Conservation (phyloP, 2,888 invertebrate genomes). For the Cybosia mesomella region DNA sequence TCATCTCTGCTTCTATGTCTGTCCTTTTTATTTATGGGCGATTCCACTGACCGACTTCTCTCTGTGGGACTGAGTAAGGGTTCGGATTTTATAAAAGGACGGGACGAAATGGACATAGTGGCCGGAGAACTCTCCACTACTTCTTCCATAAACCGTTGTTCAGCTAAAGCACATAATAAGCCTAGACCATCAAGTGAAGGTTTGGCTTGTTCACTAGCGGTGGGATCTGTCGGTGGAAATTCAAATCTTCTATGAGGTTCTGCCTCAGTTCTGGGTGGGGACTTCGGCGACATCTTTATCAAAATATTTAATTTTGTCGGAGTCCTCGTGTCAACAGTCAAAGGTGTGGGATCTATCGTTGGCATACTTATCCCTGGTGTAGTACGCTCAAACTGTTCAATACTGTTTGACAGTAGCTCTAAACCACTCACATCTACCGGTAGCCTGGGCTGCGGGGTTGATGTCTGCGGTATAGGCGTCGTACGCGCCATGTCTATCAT, state of each 20-base stretch:
- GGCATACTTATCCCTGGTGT: slow-evolving; percentile 76
- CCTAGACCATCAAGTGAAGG: slow-evolving; percentile 89
- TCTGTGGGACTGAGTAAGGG: slow-evolving; percentile 73
- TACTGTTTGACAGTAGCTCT: slow-evolving; percentile 94
- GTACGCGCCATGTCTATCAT: slow-evolving; percentile 79
- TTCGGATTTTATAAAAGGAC: slow-evolving; percentile 77
- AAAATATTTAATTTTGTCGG: slow-evolving; percentile 76
- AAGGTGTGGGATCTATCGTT: slow-evolving; percentile 64
- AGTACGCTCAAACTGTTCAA: slow-evolving; percentile 91
- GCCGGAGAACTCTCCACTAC: slow-evolving; percentile 79
- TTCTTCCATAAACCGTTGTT: slow-evolving; percentile 94
- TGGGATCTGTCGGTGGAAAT: slow-evolving; percentile 67
- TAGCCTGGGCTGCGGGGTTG: slow-evolving; percentile 52
- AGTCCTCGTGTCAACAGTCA: slow-evolving; percentile 78
- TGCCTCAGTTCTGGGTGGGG: slow-evolving; percentile 72
- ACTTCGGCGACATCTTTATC: slow-evolving; percentile 81
- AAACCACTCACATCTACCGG: slow-evolving; percentile 92
- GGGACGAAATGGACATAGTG: slow-evolving; percentile 59
- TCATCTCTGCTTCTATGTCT: slow-evolving; percentile 76
- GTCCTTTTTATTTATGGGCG: slow-evolving; percentile 66
- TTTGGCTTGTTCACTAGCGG: slow-evolving; percentile 69
- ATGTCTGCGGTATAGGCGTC: slow-evolving; percentile 62
- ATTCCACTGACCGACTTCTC: slow-evolving; percentile 59
- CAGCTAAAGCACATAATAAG: slow-evolving; percentile 93
- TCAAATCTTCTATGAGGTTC: slow-evolving; percentile 77